Conservation (phyloP, 2,888 invertebrate species). For the Athalia cordata region DNA sequence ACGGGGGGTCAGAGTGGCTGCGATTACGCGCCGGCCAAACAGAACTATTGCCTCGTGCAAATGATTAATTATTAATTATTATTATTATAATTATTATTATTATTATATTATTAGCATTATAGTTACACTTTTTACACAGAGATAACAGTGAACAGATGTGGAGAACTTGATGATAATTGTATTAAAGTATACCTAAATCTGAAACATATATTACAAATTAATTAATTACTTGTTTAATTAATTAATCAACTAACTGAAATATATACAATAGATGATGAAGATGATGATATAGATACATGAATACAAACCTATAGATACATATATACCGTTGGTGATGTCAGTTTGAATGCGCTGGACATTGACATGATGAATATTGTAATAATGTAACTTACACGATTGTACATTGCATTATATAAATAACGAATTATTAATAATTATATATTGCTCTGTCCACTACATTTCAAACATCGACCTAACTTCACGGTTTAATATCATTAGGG, state of each 20-base stretch:
- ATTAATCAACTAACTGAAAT: slow-evolving; percentile 58
- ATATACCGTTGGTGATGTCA: slow-evolving; percentile 48
- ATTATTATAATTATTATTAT: slow-evolving; percentile 65
- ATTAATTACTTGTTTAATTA: slow-evolving; percentile 47
- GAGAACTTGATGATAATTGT: slow-evolving; percentile 66
- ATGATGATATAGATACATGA: slow-evolving; percentile 44
- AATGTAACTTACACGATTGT: slow-evolving; percentile 68
- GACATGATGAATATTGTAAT: slow-evolving; percentile 61
- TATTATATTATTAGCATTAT: slow-evolving; percentile 68
- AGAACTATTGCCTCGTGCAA: slow-evolving; percentile 71
- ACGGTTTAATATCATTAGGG: slow-evolving; percentile 18
- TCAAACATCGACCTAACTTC: slow-evolving; percentile 58
- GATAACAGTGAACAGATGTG: slow-evolving; percentile 38
- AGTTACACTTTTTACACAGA: slow-evolving; percentile 68
- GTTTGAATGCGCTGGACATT: slow-evolving; percentile 68
- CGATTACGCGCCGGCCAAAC: slow-evolving; percentile 58
- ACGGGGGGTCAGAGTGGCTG: slow-evolving; percentile 49
- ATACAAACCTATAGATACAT: slow-evolving; percentile 49
- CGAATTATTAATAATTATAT: slow-evolving; percentile 56
- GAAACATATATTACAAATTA: slow-evolving; percentile 59
- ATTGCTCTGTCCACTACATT: slow-evolving; percentile 65
- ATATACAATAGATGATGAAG: slow-evolving; percentile 55
- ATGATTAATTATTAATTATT: slow-evolving; percentile 58
- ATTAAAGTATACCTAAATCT: slow-evolving; percentile 67
- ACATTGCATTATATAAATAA: slow-evolving; percentile 69